Evolutionary conservation across 2,113 vertebrate species (phyloP).

Genomic region (Mionectes macconnelli): DNA sequence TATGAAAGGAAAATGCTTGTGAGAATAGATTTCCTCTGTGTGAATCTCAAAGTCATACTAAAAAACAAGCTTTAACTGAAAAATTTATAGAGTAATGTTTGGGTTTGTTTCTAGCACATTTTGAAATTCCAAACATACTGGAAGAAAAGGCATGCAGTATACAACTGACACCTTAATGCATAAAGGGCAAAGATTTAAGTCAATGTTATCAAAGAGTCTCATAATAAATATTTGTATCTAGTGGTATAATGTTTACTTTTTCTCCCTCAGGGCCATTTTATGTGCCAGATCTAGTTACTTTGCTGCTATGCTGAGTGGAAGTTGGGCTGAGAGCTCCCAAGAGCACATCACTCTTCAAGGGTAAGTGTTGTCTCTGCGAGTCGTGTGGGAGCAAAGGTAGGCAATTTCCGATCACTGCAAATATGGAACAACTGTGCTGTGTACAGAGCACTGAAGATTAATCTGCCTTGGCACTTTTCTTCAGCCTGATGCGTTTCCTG

Average conservation of each 20-base stretch:
- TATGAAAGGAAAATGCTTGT: neutral
- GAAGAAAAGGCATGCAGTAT: neutral
- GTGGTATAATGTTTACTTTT: slow-evolving; percentile 49
- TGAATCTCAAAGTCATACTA: neutral
- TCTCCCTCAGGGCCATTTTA: slow-evolving; percentile 84
- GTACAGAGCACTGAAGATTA: slow-evolving; percentile 1
- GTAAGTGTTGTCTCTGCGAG: slow-evolving; percentile 77
- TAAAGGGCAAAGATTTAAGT: slow-evolving; percentile 46
- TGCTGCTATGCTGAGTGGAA: slow-evolving; percentile 91
- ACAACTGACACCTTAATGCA: neutral
- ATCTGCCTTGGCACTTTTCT: slow-evolving; percentile 38
- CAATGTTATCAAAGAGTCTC: slow-evolving; percentile 15
- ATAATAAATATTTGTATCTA: slow-evolving; percentile 52
- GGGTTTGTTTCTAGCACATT: neutral
- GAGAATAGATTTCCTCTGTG: neutral
- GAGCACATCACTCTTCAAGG: slow-evolving; percentile 89
- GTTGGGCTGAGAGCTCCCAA: slow-evolving; percentile 92
- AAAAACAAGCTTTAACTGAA: neutral
- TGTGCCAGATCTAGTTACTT: slow-evolving; percentile 93
- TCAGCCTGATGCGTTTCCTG: slow-evolving; percentile 8
- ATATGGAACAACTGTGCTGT: slow-evolving; percentile 11
- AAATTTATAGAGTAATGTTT: neutral
- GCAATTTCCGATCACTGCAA: slow-evolving; percentile 25
- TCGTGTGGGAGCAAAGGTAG: slow-evolving; percentile 30
- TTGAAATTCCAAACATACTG: neutral